phyloP scores from a whole-genome alignment of 2,888 invertebrate genomes.

The Tuta absoluta region DNA sequence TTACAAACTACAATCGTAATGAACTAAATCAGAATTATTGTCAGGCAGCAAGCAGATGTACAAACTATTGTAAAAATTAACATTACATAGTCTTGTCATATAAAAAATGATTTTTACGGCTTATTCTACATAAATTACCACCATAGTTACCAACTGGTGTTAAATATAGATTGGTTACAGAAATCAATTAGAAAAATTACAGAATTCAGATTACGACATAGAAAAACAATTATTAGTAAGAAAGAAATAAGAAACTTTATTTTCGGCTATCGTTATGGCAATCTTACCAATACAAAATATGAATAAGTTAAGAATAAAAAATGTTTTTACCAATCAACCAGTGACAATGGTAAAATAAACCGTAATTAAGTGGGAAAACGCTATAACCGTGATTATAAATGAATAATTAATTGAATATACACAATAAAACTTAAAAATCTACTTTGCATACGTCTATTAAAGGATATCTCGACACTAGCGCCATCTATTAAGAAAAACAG shows the following conservation, averaged over 20 bases:
- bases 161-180: background rate
- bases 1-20: slow-evolving; percentile 50
- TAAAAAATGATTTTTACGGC: slow-evolving; percentile 44
- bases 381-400: slow-evolving; percentile 43
- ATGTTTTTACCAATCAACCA: background rate
- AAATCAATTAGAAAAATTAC: background rate
- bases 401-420: slow-evolving; percentile 49
- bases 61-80: slow-evolving; percentile 51
- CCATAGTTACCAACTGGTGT: background rate
- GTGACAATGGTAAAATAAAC: background rate
- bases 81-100: slow-evolving; percentile 60
- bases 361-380: slow-evolving; percentile 35
- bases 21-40: slow-evolving; percentile 65
- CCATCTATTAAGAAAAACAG: too few species aligned
- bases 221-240: too few species aligned
- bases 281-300: slow-evolving; percentile 29
- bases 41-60: slow-evolving; percentile 67
- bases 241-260: too few species aligned
- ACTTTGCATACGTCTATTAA: slow-evolving; percentile 19
- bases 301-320: background rate
- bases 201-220: background rate
- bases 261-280: too few species aligned
- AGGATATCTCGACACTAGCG: too few species aligned
- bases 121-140: background rate
- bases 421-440: slow-evolving; percentile 47